phyloP scores from a whole-genome alignment of 1,140 invertebrate species.

The Campoletis sonorensis region DNA sequence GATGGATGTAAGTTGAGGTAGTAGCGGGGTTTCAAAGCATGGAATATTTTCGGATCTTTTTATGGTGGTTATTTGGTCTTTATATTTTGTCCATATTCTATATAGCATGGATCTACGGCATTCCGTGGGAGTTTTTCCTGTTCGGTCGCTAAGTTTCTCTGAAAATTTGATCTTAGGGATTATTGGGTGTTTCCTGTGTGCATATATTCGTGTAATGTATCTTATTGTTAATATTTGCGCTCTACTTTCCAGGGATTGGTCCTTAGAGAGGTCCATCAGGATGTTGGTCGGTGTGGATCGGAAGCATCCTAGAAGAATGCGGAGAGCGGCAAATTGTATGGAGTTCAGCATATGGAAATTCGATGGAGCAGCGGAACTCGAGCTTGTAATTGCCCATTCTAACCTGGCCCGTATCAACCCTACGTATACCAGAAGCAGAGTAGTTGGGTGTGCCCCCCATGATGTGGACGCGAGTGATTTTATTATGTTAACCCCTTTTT shows the following conservation, averaged over 20 bases:
- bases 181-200: not conserved
- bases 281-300: constrained; percentile 49
- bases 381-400: constrained; percentile 41
- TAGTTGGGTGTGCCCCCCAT: constrained; percentile 48
- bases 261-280: constrained; percentile 34
- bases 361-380: not conserved
- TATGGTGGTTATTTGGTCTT: not conserved
- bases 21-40: not conserved
- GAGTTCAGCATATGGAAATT: constrained; percentile 29
- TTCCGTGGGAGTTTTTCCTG: not conserved
- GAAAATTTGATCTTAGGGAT: not conserved
- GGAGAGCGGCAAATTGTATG: constrained; percentile 42
- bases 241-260: constrained; percentile 25
- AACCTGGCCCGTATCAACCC: constrained; percentile 45
- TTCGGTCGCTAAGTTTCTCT: not conserved
- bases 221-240: constrained; percentile 29
- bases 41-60: not conserved
- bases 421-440: constrained; percentile 43
- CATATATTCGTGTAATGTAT: not conserved
- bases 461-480: constrained; percentile 28
- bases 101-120: not conserved
- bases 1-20: not conserved
- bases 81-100: not conserved
- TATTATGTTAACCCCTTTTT: constrained; percentile 40
- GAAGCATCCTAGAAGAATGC: constrained; percentile 38